Percentiles rank a stretch among this genome's conserved stretches.
Conservation (phyloP, 1,140 invertebrate species). For the Dolichoris vasculosae region DNA sequence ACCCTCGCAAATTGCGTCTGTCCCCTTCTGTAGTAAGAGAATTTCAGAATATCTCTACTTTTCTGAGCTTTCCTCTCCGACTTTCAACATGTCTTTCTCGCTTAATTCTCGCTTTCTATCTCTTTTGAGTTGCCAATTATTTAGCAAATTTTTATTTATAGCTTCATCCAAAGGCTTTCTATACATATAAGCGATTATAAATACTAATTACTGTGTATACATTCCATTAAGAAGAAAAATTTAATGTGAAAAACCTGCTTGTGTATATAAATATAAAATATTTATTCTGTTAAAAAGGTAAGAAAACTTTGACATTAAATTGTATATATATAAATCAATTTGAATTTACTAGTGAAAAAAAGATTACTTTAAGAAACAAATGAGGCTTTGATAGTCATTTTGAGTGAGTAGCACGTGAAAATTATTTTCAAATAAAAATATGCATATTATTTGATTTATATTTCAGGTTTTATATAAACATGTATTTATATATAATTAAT, state of each 20-base stretch:
- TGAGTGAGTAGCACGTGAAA: not conserved
- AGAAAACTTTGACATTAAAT: not conserved
- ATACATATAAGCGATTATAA: not conserved
- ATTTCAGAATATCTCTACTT: slow-evolving; percentile 15
- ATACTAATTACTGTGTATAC: not conserved
- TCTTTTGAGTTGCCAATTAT: slow-evolving; percentile 34
- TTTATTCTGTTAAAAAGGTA: not conserved
- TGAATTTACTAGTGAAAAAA: not conserved
- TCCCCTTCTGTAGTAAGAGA: not conserved
- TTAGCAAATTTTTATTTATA: slow-evolving; percentile 36
- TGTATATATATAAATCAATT: not conserved
- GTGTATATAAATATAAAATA: not conserved
- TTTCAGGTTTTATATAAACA: not conserved
- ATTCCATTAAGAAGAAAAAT: not conserved
- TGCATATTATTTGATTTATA: not conserved
- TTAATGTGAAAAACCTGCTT: not conserved
- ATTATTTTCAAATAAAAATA: not conserved
- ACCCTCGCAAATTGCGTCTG: slow-evolving; percentile 8
- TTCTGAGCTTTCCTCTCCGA: not conserved
- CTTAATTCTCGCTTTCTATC: not conserved
- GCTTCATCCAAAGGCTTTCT: not conserved
- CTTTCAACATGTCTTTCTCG: not conserved
- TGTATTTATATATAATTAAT: not conserved
- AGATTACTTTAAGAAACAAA: slow-evolving; percentile 6
- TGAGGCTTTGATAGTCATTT: not conserved